Base-by-base conservation (phyloP, 2,113 vertebrate species). In the Synodontis membranacea region DNA sequence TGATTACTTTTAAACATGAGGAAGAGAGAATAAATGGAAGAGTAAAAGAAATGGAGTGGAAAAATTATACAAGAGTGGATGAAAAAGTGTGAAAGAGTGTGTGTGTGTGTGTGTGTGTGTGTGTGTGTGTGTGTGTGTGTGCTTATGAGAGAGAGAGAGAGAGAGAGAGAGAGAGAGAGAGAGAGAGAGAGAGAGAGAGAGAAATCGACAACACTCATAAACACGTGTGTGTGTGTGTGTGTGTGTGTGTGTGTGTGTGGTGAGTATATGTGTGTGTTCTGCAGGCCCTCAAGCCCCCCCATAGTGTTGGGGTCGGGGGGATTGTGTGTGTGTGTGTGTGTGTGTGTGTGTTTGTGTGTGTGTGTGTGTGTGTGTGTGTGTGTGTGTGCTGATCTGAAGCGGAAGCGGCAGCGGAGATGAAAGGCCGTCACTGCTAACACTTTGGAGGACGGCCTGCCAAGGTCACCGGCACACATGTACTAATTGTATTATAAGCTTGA, bases 401-500 rank as follows among this genome's bases (percentile, higher is more conserved):
- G 88, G 91, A 90, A 90, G 91, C 25, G 28, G 84, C 72, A 82
- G 68, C 8, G 46, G 81, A 86, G 88, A 92, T 87, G 86, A 91
- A 91, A 91, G 91, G 75, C 86, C 14, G 80, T 91, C 92, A 78
- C 93, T 91, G 94, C 96, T 96, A 95, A 95, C 95, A 94, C 96
- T 96, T 96, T 93, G 93, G 91, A 92, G 92, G 95, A 95, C 95
- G 93, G 91, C 84, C 93, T 93, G 94, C 96, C 96, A 97, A 97
- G 97, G 97, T 98, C 97, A 98, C 93, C 91, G 90, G 94, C 96
- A 94, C 95, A 96, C 95, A 96, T 95, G 96, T 94, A 96, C 96
- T 96, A 97, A 97, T 96, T 97, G 96, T 96, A 96, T 97, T 96
- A 96, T 94, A 96, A 96, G 96, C 95, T 96, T 96, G 97, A 97